A percentile compares a stretch with the other conserved stretches of the same genome.
Evolutionary conservation across 2,113 vertebrate species (phyloP).

Genomic region (Apteryx mantelli): DNA sequence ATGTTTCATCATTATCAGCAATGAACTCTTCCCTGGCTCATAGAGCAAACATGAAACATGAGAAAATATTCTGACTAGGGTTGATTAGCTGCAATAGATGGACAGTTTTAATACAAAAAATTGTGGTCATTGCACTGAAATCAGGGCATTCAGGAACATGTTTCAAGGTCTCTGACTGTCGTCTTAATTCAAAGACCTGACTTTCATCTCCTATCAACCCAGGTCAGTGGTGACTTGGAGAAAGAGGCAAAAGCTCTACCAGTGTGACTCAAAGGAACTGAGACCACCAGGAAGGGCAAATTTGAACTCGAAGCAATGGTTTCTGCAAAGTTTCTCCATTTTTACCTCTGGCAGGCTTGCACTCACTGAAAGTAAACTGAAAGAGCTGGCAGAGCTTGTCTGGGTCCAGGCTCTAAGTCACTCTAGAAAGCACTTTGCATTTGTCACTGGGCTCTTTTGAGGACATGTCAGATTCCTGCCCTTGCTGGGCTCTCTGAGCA

Average conservation of each 20-base stretch:
- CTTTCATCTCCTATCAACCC: neutral
- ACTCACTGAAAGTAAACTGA: neutral
- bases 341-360: neutral
- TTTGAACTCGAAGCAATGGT: neutral
- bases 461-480: neutral
- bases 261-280: neutral
- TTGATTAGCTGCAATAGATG: neutral
- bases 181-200: neutral
- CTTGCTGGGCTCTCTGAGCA: neutral
- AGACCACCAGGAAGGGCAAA: neutral
- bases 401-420: neutral
- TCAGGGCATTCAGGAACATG: neutral
- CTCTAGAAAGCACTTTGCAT: neutral
- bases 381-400: neutral
- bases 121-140: neutral
- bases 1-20: neutral
- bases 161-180: neutral
- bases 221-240: neutral
- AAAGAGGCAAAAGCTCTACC: neutral
- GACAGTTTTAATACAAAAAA: neutral
- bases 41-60: neutral
- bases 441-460: neutral
- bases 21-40: neutral
- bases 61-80: neutral
- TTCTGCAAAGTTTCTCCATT: neutral